Evolutionary conservation across 2,113 vertebrate species (phyloP).

Genomic region (Centropus unirufus): DNA sequence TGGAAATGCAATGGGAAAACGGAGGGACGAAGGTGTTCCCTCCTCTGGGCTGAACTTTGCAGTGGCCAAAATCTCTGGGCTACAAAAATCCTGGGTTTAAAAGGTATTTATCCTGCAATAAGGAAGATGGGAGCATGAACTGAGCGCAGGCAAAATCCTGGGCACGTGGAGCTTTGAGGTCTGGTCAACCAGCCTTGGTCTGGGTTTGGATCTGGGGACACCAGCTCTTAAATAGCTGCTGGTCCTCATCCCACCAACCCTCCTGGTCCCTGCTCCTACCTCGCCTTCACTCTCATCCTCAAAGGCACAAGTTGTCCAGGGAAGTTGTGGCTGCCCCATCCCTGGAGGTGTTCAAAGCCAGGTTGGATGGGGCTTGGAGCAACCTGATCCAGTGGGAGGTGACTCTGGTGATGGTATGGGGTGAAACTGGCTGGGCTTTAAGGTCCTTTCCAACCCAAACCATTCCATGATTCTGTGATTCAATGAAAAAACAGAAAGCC

Average conservation of each 20-base stretch:
- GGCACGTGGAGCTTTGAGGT: too few species aligned
- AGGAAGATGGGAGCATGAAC: not conserved
- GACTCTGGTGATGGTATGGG: too few species aligned
- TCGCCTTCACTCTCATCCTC: not conserved
- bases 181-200: not conserved
- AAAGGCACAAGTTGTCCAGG: not conserved
- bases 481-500: not conserved
- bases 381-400: too few species aligned
- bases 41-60: accelerated
- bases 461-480: too few species aligned
- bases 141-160: too few species aligned
- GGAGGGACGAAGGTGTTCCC: accelerated
- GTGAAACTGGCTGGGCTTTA: too few species aligned
- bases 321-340: too few species aligned
- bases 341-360: too few species aligned
- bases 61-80: accelerated
- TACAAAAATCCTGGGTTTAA: not conserved
- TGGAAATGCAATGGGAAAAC: not conserved
- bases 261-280: not conserved
- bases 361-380: too few species aligned
- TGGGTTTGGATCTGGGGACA: not conserved
- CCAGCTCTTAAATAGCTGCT: not conserved
- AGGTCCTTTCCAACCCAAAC: too few species aligned
- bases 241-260: not conserved
- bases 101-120: not conserved